Evolutionary conservation across 2,797 vertebrate genomes (phyloP), one percentile per base, ranked within the genome.

Genomic region (Buceros bicornis): DNA sequence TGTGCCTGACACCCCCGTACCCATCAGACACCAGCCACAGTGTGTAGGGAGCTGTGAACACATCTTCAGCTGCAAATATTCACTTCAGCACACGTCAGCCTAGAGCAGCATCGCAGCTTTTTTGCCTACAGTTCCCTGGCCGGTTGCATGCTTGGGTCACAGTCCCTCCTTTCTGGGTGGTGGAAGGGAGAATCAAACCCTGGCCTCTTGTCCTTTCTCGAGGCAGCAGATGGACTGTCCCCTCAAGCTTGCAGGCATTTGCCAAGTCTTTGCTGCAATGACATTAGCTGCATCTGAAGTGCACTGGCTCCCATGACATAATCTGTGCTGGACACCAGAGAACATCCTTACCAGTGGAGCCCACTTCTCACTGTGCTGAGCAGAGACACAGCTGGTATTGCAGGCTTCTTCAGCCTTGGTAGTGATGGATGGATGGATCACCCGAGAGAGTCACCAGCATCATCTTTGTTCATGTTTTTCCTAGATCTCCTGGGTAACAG

Each of bases 401-500:
- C 19, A 21, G 76, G 43, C 35, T 91, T 87, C 40, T 35, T 45
- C 25, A n/a, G 9, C 60, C 29, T 76, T 4, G 0, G 16, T 40
- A 77, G 40, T 13, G 16, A 12, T 26, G 28, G 67, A 58, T 40
- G 37, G 37, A 40, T 43, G 21, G 11, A 33, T 67, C 29, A 51
- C 29, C 2, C 0, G 20, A 58, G 43, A 48, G 51, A 48, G 42
- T 90, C 35, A 84, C 11, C 22, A 51, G 28, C 24, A 33, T 54
- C 37, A 1, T 42, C n/a, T 84, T 88, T 82, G 48, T 67, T 33
- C 19, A 8, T 47, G 5, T 94, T 43, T 64, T 66, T 48, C 80
- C 43, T 86, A 99, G 99, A 99, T 95, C 97, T 99, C 22, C 97
- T 99, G 40, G 99, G 99, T 16, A 96, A 96, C 90, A 98, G 99